Percentiles rank a stretch among this genome's conserved stretches.
Evolutionary conservation across 2,888 invertebrate species (phyloP).

Genomic region (Alentia gelatinosa): DNA sequence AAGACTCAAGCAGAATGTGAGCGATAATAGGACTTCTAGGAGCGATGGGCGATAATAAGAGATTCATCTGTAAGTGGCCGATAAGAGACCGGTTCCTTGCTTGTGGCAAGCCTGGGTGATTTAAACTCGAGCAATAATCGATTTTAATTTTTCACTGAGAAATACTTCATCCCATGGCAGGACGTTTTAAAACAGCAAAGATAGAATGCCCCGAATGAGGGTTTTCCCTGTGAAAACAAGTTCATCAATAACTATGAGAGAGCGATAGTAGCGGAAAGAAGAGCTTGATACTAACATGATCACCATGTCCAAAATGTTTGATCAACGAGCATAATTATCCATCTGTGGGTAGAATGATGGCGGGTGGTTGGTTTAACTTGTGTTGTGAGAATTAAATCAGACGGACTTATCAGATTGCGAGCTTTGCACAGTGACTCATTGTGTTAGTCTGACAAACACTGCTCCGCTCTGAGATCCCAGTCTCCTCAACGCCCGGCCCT

Average conservation of each 20-base stretch:
- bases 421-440: background rate
- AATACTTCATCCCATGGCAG: background rate
- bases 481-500: too few relatives aligned
- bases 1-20: background rate
- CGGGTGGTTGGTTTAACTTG: background rate
- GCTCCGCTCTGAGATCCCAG: too few relatives aligned
- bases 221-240: background rate
- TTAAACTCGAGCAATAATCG: background rate
- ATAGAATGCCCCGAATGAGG: background rate
- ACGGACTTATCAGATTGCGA: background rate
- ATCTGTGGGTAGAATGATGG: background rate
- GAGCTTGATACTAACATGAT: background rate
- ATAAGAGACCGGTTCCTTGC: background rate
- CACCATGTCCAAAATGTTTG: background rate
- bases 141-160: background rate
- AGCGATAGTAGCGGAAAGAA: background rate
- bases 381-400: background rate
- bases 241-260: background rate
- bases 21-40: background rate
- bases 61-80: background rate
- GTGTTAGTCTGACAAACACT: too few relatives aligned
- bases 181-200: background rate
- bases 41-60: background rate
- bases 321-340: background rate
- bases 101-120: background rate